Evolutionary conservation across 2,888 invertebrate genomes (phyloP), one percentile per base, ranked within the genome.

Genomic region (Drosophila eohydei): DNA sequence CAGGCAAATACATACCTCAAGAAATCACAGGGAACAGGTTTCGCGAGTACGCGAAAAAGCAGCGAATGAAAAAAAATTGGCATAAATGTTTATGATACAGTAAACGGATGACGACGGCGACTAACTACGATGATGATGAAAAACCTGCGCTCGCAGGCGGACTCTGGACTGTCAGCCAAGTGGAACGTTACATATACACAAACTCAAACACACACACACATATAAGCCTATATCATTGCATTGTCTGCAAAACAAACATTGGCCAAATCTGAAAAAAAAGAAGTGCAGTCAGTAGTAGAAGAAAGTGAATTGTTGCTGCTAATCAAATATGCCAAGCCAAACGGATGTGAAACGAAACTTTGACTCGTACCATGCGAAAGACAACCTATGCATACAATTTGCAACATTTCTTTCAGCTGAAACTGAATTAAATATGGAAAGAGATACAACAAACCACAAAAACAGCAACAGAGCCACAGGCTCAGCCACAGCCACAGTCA

Each of bases 61-160:
- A 43, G 56, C 21, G 9, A 55, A 41, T 50, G 30, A 46, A 70
- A 68, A 78, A 73, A 78, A 73, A 86, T 72, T 78, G 76, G 73
- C 78, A 88, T 89, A 82, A 72, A 85, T 89, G 83, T 86, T 85
- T 86, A 89, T 86, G 88, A 88, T 83, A 89, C 78, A 85, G 86
- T 78, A 80, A 86, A 88, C 83, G 78, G 81, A 88, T 85, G 85
- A 77, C 68, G 44, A 72, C 56, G 62, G 48, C 64, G 50, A 70
- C 56, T 60, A 65, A 32, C 48, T 62, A 68, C 80, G 54, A 40
- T 62, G 84, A 80, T 83, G 88, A 85, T 83, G 81, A 73, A 84
- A 73, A 74, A 69, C 68, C 52, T 55, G 62, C 43, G 36, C 67
- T 54, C 58, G 16, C 54, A 40, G 32, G 21, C 51, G 40, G 38